Conservation (phyloP, 2,888 invertebrate genomes). For the Troilus luridus region DNA sequence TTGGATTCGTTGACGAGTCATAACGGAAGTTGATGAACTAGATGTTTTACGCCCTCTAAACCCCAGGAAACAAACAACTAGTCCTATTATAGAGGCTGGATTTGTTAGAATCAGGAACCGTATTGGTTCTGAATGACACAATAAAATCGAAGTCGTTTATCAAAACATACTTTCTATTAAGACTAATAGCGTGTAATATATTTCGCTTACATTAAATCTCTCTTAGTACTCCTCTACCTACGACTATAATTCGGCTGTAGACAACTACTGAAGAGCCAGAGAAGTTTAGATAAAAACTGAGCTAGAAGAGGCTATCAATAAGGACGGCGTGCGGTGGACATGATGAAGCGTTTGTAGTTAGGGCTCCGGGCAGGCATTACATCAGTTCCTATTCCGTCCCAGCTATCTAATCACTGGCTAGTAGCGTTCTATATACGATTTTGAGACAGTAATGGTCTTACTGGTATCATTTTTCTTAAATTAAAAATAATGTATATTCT, state of each 20-base stretch:
- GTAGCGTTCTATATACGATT: neutral
- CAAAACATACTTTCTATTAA: too few relatives aligned
- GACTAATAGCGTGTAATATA: too few relatives aligned
- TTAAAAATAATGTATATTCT: neutral
- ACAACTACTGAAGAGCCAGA: neutral
- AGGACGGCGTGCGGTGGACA: conserved; percentile 9
- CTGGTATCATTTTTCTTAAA: neutral
- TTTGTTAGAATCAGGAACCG: too few relatives aligned
- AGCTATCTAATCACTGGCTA: too few relatives aligned
- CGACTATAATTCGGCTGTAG: neutral
- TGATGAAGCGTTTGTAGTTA: conserved; percentile 33
- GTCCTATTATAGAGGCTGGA: too few relatives aligned
- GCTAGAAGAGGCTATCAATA: conserved; percentile 6
- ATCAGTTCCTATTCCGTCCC: neutral
- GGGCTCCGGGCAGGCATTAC: neutral
- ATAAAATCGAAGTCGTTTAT: too few relatives aligned
- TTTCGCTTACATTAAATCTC: too few relatives aligned
- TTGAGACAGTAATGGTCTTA: neutral
- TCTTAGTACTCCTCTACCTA: neutral
- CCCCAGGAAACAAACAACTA: too few relatives aligned
- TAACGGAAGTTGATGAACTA: too few relatives aligned
- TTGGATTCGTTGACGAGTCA: too few relatives aligned
- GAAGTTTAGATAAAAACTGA: conserved; percentile 7
- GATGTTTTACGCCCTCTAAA: too few relatives aligned
- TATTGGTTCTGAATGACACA: too few relatives aligned